Conservation (phyloP, 2,797 vertebrate genomes). For the Chaetophractus vellerosus region DNA sequence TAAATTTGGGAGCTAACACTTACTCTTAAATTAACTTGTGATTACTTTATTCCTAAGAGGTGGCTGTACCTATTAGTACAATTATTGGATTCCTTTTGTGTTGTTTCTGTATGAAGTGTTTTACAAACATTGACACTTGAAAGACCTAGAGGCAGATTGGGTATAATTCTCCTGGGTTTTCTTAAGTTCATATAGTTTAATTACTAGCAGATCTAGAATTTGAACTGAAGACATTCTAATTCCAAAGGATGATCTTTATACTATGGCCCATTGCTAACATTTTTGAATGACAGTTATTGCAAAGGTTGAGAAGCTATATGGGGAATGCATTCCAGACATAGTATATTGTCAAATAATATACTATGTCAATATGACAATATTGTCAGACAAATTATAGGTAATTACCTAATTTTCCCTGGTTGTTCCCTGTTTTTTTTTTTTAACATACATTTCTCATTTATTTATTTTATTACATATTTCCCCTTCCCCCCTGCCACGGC, state of each 20-base stretch:
- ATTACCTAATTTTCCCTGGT: not conserved
- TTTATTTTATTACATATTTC: too few relatives aligned
- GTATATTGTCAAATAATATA: too few relatives aligned
- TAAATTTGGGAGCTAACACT: not conserved
- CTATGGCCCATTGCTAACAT: not conserved
- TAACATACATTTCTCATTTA: too few relatives aligned
- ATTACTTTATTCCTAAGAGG: not conserved
- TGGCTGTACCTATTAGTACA: not conserved
- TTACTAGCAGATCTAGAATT: not conserved
- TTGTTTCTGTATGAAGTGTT: not conserved
- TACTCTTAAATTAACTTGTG: not conserved
- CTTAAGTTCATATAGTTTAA: not conserved
- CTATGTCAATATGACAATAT: too few relatives aligned
- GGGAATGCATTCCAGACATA: not conserved
- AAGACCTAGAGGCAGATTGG: not conserved
- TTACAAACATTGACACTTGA: not conserved
- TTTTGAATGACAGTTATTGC: not conserved
- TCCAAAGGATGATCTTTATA: not conserved
- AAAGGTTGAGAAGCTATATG: not conserved
- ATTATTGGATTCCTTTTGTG: not conserved
- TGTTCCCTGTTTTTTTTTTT: not conserved
- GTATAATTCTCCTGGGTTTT: not conserved
- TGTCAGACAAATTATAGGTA: not conserved
- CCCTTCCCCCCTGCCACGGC: too few relatives aligned
- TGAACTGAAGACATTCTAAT: not conserved